phyloP scores from a whole-genome alignment of 2,797 vertebrate genomes.

The Xenentodon cancila region DNA sequence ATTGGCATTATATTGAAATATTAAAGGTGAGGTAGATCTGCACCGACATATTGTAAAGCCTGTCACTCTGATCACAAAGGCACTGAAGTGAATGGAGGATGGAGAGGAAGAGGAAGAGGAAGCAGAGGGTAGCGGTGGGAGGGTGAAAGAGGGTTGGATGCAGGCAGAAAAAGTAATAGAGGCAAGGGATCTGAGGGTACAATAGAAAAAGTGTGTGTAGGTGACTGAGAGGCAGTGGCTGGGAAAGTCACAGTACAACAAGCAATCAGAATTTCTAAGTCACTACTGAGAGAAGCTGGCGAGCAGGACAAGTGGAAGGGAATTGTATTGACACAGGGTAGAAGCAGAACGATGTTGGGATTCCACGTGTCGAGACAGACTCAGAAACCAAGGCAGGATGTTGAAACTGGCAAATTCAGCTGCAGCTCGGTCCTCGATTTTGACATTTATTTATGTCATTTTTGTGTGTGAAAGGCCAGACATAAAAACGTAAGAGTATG shows the following conservation, averaged over 20 bases:
- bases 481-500: constrained; percentile 9
- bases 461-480: constrained; percentile 29
- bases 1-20: constrained; percentile 87
- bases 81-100: constrained; percentile 77
- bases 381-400: constrained; percentile 67
- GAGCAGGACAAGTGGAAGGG: constrained; percentile 83
- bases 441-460: constrained; percentile 40
- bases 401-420: constrained; percentile 73
- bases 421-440: not conserved
- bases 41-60: constrained; percentile 80
- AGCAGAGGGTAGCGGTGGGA: constrained; percentile 29
- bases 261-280: constrained; percentile 82
- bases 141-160: constrained; percentile 8
- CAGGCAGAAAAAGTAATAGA: constrained; percentile 46
- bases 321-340: constrained; percentile 84
- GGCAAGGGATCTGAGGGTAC: constrained; percentile 64
- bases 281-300: constrained; percentile 79
- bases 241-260: constrained; percentile 78
- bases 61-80: constrained; percentile 83
- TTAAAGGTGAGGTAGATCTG: constrained; percentile 85
- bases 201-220: constrained; percentile 52
- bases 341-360: constrained; percentile 75
- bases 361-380: constrained; percentile 68
- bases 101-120: constrained; percentile 61
- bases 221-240: constrained; percentile 62